These are phyloP conservation scores for Zosterops lateralis DNA, from an alignment of 2,113 vertebrate genomes.

Conservation along the genomic window DNA sequence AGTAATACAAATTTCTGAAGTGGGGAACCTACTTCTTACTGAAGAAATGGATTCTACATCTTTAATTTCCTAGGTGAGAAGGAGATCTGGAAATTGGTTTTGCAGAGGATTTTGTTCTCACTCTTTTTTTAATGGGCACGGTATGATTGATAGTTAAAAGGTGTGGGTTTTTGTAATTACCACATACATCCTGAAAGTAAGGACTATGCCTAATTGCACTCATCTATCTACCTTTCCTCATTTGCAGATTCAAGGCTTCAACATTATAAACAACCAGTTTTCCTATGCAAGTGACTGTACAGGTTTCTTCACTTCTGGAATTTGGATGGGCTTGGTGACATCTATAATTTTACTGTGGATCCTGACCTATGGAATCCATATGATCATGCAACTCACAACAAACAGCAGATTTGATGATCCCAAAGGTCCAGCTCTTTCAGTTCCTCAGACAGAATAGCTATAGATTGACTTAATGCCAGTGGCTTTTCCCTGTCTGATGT, in stretches of 20 bases:
- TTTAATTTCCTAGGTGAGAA: not conserved
- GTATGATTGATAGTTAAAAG: not conserved
- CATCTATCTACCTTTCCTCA: not conserved
- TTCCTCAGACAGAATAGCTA: slow-evolving; percentile 64
- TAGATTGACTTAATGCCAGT: not conserved
- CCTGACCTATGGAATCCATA: slow-evolving; percentile 52
- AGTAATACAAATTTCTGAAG: not conserved
- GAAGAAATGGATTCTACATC: not conserved
- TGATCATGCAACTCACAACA: slow-evolving; percentile 61
- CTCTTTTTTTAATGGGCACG: not conserved
- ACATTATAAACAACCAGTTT: slow-evolving; percentile 40
- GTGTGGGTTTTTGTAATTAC: not conserved
- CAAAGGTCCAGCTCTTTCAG: slow-evolving; percentile 46
- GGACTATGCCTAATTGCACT: not conserved
- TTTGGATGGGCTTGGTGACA: slow-evolving; percentile 66
- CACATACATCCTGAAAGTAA: not conserved
- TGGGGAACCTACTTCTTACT: not conserved
- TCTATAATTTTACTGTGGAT: slow-evolving; percentile 61
- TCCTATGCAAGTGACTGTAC: slow-evolving; percentile 63
- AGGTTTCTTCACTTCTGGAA: slow-evolving; percentile 56
- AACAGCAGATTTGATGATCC: slow-evolving; percentile 65
- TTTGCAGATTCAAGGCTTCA: slow-evolving; percentile 71
- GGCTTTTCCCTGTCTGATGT: not conserved
- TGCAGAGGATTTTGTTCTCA: not conserved
- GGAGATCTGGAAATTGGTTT: not conserved